Evolutionary conservation across 2,113 vertebrate species (phyloP).

Genomic region (Dipodomys stephensi): DNA sequence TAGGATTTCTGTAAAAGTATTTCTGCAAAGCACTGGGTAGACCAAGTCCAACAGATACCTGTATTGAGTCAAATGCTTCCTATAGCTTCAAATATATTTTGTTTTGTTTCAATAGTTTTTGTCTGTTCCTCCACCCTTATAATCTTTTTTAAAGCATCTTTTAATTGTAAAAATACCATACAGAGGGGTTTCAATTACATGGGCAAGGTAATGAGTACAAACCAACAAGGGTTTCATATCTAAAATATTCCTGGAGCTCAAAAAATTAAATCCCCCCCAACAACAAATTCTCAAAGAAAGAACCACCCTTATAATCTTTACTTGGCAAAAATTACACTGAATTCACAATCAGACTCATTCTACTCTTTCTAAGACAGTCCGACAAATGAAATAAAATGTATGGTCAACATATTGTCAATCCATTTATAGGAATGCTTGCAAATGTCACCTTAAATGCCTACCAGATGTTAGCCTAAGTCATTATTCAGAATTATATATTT

Average conservation of each 20-base stretch:
- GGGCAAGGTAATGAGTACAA: too few species aligned
- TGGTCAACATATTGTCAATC: background rate
- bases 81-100: background rate
- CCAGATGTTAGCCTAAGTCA: slow-evolving; percentile 8
- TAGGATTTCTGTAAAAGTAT: background rate
- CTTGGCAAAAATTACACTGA: background rate
- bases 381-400: slow-evolving; percentile 21
- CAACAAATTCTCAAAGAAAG: too few species aligned
- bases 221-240: too few species aligned
- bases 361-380: background rate
- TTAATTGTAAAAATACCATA: too few species aligned
- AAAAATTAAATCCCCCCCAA: too few species aligned
- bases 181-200: too few species aligned
- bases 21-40: background rate
- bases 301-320: background rate
- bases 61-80: background rate
- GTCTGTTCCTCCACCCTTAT: background rate
- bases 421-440: background rate
- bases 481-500: slow-evolving; percentile 51
- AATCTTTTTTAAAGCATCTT: too few species aligned
- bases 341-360: slow-evolving; percentile 34
- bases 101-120: slow-evolving; percentile 41
- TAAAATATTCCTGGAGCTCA: too few species aligned
- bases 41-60: background rate
- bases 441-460: background rate